Evolutionary conservation across 2,888 invertebrate genomes (phyloP), one percentile per base, ranked within the genome.

Genomic region (Xestobium rufovillosum): DNA sequence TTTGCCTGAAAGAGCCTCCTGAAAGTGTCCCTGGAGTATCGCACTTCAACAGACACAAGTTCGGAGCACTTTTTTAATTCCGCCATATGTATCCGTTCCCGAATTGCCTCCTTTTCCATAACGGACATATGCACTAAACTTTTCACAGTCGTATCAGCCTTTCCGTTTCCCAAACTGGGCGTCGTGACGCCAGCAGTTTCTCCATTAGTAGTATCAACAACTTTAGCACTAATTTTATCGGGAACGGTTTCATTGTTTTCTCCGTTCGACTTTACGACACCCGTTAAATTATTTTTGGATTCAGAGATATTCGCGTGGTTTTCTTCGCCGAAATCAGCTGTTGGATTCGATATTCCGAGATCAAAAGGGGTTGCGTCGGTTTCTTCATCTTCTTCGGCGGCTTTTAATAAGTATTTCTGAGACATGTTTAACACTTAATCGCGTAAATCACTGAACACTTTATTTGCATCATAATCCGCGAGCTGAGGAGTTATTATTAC

Each of bases 21-120:
- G 51, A 83, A 72, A 1, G 71, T 63, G 41, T 83, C 83, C 55
- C 73, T 76, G 26, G 69, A 72, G 53, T 78, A 80, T 44, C 71
- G 69, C 16, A 72, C 75, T 13, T 79, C 78, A 46, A 72, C 72
- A 35, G 72, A 72, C 56, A 83, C 63, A 35, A 80, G 76, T 40
- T 77, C 77, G 2, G 76, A 71, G 47, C 78, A 79, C 50, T 78
- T 76, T 56, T 76, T 75, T 50, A 83, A 57, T n/a, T 78, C 68
- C 1, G 71, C 68, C 46, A 72, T 53, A 38, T 80, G 69, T 38
- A 75, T 63, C 34, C 73, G 70, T 53, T 82, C 82, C 49, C 74
- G 68, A 3, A 76, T 70, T 56, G 75, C 76, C 55, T 82, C 82
- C 51, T 78, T 78, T 53, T 82, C 81, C 80, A 80, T 81, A 38